Base-by-base conservation (phyloP, 92 coral and sea anemone species). In the Virgularia gustaviana region DNA sequence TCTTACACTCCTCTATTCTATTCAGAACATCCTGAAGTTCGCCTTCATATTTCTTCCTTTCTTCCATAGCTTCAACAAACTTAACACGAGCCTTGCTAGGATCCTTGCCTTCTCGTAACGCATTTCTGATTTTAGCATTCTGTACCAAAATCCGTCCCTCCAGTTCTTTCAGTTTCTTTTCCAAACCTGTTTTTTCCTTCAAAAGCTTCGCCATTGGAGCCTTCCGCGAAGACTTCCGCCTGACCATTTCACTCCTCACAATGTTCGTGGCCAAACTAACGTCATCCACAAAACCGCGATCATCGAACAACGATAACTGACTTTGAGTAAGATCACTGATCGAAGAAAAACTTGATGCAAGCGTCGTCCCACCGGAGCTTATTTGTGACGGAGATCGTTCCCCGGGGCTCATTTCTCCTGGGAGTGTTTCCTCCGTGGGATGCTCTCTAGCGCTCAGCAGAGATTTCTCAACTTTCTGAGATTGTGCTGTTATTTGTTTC, bases 401-500 rank as follows among this genome's bases (percentile, higher is more conserved):
- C n/a, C n/a, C n/a, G n/a, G n/a, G n/a, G n/a, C n/a, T n/a, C n/a
- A n/a, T n/a, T n/a, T n/a, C n/a, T 0, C 43, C 43, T 24, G 38
- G 66, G 19, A 22, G 10, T 0, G 18, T 10, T 30, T 68, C 61
- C 25, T 16, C 60, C 16, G 41, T 30, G 15, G 75, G 47, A 19
- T 68, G 60, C 32, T 66, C 73, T 7, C 29, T 43, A 12, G 32
- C 57, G 10, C 73, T 41, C 0, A 68, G 10, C 31, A 68, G 75
- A 0, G 75, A 68, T 68, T 68, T 68, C 30, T 68, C 75, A 27
- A 68, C 60, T 18, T 68, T 68, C 44, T 47, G 54, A 24, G 75
- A 68, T 28, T 68, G 75, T 12, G 75, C 61, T 7, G 75, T 68
- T 9, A 68, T 68, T 49, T 68, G 45, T 32, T 68, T 68, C 0